Evolutionary conservation across 37 sponge, comb jelly and placozoan genomes (phyloP).

Genomic region (Bolinopsis microptera): DNA sequence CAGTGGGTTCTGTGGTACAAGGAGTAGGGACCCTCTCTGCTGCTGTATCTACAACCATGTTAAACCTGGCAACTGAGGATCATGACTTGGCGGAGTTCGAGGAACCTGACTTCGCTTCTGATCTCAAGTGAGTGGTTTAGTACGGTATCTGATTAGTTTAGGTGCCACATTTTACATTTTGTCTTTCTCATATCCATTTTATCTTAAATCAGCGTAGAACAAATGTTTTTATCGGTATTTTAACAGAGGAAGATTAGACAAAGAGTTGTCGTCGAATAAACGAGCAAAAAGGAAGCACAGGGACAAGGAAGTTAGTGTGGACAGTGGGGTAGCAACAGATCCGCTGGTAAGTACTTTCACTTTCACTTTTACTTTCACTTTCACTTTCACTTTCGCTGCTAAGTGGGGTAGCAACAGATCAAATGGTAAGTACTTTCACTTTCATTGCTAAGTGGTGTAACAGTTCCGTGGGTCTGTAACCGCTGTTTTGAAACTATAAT

Average conservation of each 20-base stretch:
- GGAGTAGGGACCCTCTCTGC: conserved; percentile 2
- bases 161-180: too few species aligned
- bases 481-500: too few species aligned
- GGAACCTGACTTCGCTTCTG: neutral
- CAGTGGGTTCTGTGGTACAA: neutral
- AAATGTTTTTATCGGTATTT: too few species aligned
- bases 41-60: conserved; percentile 1
- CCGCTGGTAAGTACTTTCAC: neutral
- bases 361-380: too few species aligned
- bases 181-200: too few species aligned
- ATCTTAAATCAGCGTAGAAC: too few species aligned
- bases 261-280: neutral
- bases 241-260: neutral
- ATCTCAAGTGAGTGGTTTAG: neutral
- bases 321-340: conserved; percentile 13
- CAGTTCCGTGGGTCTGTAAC: too few species aligned
- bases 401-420: conserved; percentile 8
- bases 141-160: too few species aligned
- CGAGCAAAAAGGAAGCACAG: neutral
- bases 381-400: too few species aligned
- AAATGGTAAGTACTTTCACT: neutral
- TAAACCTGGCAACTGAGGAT: conserved; percentile 40
- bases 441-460: too few species aligned
- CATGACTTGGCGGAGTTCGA: conserved; percentile 1
- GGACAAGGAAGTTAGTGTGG: conserved; percentile 15